Evolutionary conservation across 2,113 vertebrate species (phyloP).

Genomic region (Pygathrix nemaeus): DNA sequence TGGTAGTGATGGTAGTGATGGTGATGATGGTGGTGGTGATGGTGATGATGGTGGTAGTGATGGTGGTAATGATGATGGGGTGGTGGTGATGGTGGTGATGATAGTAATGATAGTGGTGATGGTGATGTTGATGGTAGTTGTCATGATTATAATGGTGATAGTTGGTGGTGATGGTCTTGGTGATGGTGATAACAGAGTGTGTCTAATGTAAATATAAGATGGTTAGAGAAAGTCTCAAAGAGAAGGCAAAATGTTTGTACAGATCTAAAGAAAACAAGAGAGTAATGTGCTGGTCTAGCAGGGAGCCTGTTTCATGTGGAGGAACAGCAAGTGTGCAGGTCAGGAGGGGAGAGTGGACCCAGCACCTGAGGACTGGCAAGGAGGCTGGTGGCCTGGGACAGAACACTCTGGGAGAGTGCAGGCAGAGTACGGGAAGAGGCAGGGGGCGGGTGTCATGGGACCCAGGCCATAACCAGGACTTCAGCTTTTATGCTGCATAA

Average conservation of each 20-base stretch:
- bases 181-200: background rate
- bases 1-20: too few species aligned
- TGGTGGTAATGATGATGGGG: accelerated
- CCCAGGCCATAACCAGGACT: background rate
- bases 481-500: background rate
- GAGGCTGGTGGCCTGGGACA: background rate
- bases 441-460: accelerated
- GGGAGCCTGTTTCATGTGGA: background rate
- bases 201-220: background rate
- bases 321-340: background rate
- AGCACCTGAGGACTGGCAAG: too few species aligned
- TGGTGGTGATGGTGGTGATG: accelerated
- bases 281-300: too few species aligned
- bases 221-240: background rate
- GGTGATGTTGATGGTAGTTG: background rate
- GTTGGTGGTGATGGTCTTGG: too few species aligned
- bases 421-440: background rate
- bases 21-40: accelerated
- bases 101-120: background rate
- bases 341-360: background rate
- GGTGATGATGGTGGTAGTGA: accelerated
- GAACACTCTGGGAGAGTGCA: background rate
- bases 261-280: background rate
- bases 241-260: background rate
- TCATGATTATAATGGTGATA: background rate